Percentiles rank a stretch among this genome's conserved stretches.
Conservation (phyloP, 2,888 invertebrate species). For the Andrena praecox region DNA sequence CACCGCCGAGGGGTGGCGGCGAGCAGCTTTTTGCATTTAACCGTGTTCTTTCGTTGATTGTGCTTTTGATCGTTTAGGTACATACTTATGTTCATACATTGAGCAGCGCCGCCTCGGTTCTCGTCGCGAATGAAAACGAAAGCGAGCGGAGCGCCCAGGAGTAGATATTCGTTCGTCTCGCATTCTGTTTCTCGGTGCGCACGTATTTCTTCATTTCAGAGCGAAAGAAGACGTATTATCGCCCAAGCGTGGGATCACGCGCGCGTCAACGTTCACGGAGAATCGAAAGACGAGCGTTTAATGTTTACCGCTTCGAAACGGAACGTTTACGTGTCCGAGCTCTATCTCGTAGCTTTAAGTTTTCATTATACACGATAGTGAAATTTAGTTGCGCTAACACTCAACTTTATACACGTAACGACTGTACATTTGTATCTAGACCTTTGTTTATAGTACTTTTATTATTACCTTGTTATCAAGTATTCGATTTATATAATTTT, state of each 20-base stretch:
- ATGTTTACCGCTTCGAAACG: slow-evolving; percentile 6
- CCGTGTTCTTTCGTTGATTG: not conserved
- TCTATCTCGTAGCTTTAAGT: slow-evolving; percentile 80
- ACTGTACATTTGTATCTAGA: slow-evolving; percentile 85
- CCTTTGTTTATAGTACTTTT: slow-evolving; percentile 84
- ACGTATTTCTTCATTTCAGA: not conserved
- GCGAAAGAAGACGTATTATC: slow-evolving; percentile 8
- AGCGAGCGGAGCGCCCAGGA: too few relatives aligned
- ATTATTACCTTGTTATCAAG: slow-evolving; percentile 85
- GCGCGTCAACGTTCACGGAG: not conserved
- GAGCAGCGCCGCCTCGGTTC: too few relatives aligned
- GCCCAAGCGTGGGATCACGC: not conserved
- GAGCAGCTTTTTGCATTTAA: not conserved
- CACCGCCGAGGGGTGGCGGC: too few relatives aligned
- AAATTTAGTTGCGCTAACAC: slow-evolving; percentile 81
- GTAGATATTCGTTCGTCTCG: too few relatives aligned
- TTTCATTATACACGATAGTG: slow-evolving; percentile 77
- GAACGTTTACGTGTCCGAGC: slow-evolving; percentile 22
- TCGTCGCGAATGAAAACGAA: too few relatives aligned
- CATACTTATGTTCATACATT: too few relatives aligned
- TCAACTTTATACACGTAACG: slow-evolving; percentile 82
- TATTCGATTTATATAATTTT: slow-evolving; percentile 85
- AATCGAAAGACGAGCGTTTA: slow-evolving; percentile 12
- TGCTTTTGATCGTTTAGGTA: too few relatives aligned
- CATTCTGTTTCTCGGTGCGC: too few relatives aligned